Conservation (phyloP, 2,797 vertebrate species). For the Lemur catta region DNA sequence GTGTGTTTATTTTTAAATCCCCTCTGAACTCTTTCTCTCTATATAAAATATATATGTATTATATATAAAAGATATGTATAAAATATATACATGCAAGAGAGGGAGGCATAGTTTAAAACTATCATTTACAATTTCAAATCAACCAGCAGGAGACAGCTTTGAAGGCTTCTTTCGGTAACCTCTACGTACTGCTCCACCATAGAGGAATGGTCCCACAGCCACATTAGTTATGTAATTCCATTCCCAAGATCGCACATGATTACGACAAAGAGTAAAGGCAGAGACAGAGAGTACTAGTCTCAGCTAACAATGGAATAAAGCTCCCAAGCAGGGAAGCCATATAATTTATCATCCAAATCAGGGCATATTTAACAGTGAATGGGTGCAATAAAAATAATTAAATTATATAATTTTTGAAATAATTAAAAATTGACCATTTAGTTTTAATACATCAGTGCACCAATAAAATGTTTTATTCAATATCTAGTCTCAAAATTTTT, state of each 20-base stretch:
- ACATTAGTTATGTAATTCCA: fast-evolving
- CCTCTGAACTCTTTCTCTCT: background rate
- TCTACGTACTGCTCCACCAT: background rate
- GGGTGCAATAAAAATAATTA: background rate
- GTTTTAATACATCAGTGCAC: background rate
- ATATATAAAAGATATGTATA: background rate
- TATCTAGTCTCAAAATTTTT: background rate
- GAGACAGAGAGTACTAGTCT: background rate
- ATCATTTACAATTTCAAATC: background rate
- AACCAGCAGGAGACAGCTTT: background rate
- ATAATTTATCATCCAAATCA: background rate
- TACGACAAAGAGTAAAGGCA: background rate
- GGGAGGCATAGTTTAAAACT: background rate
- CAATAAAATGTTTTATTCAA: background rate
- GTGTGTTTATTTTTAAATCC: background rate
- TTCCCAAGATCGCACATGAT: background rate
- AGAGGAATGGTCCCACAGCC: background rate
- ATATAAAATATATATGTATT: background rate
- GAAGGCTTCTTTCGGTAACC: background rate
- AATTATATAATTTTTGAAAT: background rate
- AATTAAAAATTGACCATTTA: background rate
- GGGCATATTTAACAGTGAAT: background rate
- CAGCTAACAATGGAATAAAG: background rate
- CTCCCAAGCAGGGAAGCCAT: background rate
- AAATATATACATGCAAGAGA: background rate